phyloP scores from a whole-genome alignment of 2,113 vertebrate genomes.

The Chionis minor region DNA sequence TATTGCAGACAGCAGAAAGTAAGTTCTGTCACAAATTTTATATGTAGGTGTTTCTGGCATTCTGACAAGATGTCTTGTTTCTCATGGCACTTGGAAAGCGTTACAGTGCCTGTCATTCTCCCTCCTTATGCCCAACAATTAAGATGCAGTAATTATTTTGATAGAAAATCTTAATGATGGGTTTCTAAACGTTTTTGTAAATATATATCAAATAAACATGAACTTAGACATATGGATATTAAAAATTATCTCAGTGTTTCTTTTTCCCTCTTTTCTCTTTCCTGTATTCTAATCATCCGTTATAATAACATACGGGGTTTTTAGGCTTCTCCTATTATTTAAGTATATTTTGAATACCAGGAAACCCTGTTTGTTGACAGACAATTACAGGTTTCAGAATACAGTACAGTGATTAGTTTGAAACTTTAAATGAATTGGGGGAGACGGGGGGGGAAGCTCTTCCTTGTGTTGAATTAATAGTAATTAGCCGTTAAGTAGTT shows the following conservation, averaged over 20 bases:
- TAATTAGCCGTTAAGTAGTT: neutral
- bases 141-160: neutral
- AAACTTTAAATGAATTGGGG: neutral
- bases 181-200: conserved; percentile 11
- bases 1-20: conserved; percentile 96
- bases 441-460: neutral
- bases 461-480: neutral
- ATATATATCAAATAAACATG: neutral
- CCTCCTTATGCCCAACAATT: neutral
- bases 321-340: neutral
- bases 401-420: neutral
- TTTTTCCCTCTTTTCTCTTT: neutral
- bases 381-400: neutral
- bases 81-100: neutral
- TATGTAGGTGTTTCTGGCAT: neutral
- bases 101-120: neutral
- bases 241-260: neutral
- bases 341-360: neutral
- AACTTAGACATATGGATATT: neutral
- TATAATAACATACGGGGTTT: neutral
- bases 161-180: neutral
- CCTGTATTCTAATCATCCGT: neutral
- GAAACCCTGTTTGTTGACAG: neutral
- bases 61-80: neutral
- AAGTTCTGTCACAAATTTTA: conserved; percentile 54